Base-by-base conservation (phyloP, 2,797 vertebrate species). In the Mallotus villosus region DNA sequence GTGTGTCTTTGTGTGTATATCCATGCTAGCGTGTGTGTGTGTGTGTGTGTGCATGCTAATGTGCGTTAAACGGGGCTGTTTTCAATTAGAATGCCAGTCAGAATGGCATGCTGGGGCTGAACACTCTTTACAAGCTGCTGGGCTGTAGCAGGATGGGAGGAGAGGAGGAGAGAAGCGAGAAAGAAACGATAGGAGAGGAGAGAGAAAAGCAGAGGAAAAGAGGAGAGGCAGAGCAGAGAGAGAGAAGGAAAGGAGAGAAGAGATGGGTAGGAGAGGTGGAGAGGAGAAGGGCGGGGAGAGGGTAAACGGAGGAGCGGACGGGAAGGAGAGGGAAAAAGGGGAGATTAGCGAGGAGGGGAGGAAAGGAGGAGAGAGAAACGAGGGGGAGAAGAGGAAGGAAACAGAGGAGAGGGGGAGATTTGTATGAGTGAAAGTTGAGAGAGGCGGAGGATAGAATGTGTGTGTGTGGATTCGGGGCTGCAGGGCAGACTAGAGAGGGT, bases 11-110 rank as follows among this genome's bases (percentile, higher is more conserved):
- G 63, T 32, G 19, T 19, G 60, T 57, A 46, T 51, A 34, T 24
- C 11, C 14, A 24, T 60, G 67, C n/a, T 68, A 60, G 51, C 37
- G 69, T 66, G 37, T 41, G 25, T 53, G 61, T 24, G 27, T 34
- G 60, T 63, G 2, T 0, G 70, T 66, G 63, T 78, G 59, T 73
- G 46, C 70, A 63, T 78, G 63, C 71, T 34, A 70, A 63, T 22
- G 58, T 66, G 78, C 67, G 78, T 71, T 80, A 75, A 83, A 86
- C 14, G 58, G 68, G 57, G 34, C 92, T 95, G 93, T 91, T 96
- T 95, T 85, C 87, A 94, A 93, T 95, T 94, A 95, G 84, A 16
- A 37, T 87, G 87, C 90, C 92, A 63, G 82, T 91, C 89, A 90
- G 74, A 84, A 90, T 83, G 63, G 89, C 73, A 60, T 71, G 85